Evolutionary conservation across 1,140 invertebrate species (phyloP), one percentile per base, ranked within the genome.

Genomic region (Rhyacophila brunnea): DNA sequence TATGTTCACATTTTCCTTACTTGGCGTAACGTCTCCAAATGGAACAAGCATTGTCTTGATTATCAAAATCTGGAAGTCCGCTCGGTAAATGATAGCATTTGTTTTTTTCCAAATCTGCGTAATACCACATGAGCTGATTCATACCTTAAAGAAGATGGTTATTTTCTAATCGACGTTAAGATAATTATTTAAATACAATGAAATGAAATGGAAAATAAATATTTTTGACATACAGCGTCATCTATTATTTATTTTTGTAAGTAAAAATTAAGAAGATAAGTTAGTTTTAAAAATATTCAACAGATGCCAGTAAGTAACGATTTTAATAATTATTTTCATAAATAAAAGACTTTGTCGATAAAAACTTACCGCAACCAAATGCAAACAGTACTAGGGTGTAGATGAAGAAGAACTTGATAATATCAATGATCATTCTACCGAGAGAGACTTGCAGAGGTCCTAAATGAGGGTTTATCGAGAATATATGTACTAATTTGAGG

Each of bases 101-200:
- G 42, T 83, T 81, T 68, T 88, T 89, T 68, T 95, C 90, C 64
- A 93, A 76, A 64, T 93, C 89, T n/a, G 93, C 91, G 70, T 96
- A 97, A 72, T 96, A 97, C 94, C 93, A 96, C 68, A 96, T 82
- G 38, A 97, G 72, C 70, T 97, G 93, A 75, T 96, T 97, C 63
- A 97, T 80, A 63, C 87, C 87, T 88, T 68, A 68, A 63, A 40
- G 23, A 28, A 28, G 23, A 28, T 34, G n/a, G n/a, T n/a, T n/a
- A n/a, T n/a, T n/a, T n/a, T n/a, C n/a, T n/a, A n/a, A n/a, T n/a
- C n/a, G n/a, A n/a, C n/a, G n/a, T n/a, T n/a, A n/a, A n/a, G n/a
- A n/a, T n/a, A n/a, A n/a, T n/a, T n/a, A n/a, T n/a, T n/a, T n/a
- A n/a, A n/a, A n/a, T n/a, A n/a, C n/a, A n/a, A n/a, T n/a, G n/a